Base-by-base conservation (phyloP, 2,797 vertebrate species). In the Pogonophryne albipinna region DNA sequence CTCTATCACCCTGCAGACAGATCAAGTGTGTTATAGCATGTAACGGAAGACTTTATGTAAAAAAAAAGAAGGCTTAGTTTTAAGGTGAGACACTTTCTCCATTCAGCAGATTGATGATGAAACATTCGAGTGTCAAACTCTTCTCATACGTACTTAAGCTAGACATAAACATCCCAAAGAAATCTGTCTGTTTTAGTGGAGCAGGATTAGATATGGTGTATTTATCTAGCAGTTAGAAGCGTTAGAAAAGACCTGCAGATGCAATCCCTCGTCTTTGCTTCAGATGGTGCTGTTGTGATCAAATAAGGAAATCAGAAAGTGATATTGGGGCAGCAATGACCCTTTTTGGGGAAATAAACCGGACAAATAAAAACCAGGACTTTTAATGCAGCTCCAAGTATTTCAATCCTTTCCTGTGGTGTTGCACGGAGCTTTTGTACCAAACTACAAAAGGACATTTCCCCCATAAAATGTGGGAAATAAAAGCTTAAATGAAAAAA, bases 1-100 rank as follows among this genome's bases (percentile, higher is more conserved):
- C 97, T 79, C 95, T 92, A 58, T 98, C 97, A 0, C 96, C 96
- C 97, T 98, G 92, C 11, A 65, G 68, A 82, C 60, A 86, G 58
- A 45, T 23, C 14, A 60, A 46, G 19, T 1, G 17, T 4, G 10
- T 60, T n/a, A 52, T 1, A 41, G 11, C 31, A 13, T 5, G n/a
- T 59, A 47, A 53, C 1, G 51, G 44, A 62, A 10, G n/a, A 67
- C 12, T 38, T 23, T 3, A 38, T 34, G 12, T 45, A 68, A n/a
- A 20, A 47, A 3, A 14, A 4, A 46, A n/a, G 17, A 47, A 49
- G 14, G 45, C 52, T 9, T 38, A 38, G 34, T 38, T 38, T 5
- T 50, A 5, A 34, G 34, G 13, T 42, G n/a, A 55, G 10, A 62
- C 53, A 46, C 7, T 20, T 31, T 69, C 31, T n/a, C 49, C 15